Conservation (phyloP, 2,113 vertebrate genomes). For the Chamaetylas fuelleborni region DNA sequence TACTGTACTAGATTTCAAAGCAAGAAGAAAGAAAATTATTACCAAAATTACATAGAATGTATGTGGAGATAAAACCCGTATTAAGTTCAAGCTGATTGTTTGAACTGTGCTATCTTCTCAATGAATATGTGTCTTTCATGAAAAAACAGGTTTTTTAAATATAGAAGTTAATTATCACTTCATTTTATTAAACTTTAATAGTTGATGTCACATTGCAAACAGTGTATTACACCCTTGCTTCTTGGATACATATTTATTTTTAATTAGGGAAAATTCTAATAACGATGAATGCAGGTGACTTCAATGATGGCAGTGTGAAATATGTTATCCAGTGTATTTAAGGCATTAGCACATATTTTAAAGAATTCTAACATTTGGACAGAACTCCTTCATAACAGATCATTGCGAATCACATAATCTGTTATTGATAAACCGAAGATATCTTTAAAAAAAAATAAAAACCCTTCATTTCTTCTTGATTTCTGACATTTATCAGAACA, state of each 20-base stretch:
- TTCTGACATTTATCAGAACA: neutral
- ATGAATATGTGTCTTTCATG: neutral
- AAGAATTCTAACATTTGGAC: neutral
- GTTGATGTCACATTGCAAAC: neutral
- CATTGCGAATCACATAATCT: neutral
- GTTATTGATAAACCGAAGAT: neutral
- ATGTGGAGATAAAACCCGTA: neutral
- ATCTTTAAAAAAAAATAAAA: neutral
- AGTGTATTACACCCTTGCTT: neutral
- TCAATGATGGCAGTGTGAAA: neutral
- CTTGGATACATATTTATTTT: neutral
- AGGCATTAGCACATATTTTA: neutral
- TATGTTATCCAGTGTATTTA: neutral
- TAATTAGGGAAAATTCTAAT: neutral
- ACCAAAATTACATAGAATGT: neutral
- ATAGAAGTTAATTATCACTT: neutral
- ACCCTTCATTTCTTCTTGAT: neutral
- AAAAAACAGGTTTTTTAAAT: neutral
- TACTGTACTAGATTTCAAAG: neutral
- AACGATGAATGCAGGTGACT: neutral
- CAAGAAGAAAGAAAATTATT: neutral
- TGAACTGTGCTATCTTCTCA: neutral
- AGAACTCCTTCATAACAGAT: neutral
- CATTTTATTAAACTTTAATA: neutral
- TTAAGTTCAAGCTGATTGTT: neutral